Percentiles rank a stretch among this genome's conserved stretches.
These are phyloP conservation scores for Hypotaenidia okinawae DNA, from an alignment of 2,797 vertebrate genomes.

Conservation along the genomic window DNA sequence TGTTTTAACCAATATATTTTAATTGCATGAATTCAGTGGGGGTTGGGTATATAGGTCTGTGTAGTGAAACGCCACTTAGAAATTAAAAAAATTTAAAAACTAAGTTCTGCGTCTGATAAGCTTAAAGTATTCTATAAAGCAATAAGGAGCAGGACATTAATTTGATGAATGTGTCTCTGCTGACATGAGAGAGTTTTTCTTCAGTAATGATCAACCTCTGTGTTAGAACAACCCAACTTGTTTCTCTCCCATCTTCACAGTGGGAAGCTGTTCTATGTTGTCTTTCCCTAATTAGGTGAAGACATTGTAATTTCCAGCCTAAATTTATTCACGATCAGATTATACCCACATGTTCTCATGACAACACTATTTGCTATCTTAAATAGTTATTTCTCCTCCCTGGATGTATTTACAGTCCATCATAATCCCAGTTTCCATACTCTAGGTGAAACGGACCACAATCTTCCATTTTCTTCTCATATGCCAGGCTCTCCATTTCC, in stretches of 20 bases:
- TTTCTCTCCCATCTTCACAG: background rate
- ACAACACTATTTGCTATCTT: background rate
- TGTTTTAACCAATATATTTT: background rate
- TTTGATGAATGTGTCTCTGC: rapidly evolving
- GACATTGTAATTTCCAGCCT: background rate
- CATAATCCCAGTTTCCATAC: background rate
- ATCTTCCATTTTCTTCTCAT: background rate
- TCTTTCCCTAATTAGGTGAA: background rate
- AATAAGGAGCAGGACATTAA: background rate
- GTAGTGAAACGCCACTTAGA: background rate
- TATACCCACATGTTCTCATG: background rate
- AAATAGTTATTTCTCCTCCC: background rate
- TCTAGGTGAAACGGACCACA: background rate
- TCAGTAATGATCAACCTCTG: background rate
- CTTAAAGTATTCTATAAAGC: background rate
- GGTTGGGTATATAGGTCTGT: background rate
- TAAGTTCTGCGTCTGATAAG: background rate
- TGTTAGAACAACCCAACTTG: background rate
- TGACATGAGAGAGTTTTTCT: background rate
- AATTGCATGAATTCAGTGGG: background rate
- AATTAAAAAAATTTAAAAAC: background rate
- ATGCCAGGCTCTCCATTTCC: background rate
- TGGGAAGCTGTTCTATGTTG: background rate
- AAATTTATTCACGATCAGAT: background rate
- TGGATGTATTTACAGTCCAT: background rate